Conservation (phyloP, 1,140 invertebrate genomes). For the Drosophila paulistorum region DNA sequence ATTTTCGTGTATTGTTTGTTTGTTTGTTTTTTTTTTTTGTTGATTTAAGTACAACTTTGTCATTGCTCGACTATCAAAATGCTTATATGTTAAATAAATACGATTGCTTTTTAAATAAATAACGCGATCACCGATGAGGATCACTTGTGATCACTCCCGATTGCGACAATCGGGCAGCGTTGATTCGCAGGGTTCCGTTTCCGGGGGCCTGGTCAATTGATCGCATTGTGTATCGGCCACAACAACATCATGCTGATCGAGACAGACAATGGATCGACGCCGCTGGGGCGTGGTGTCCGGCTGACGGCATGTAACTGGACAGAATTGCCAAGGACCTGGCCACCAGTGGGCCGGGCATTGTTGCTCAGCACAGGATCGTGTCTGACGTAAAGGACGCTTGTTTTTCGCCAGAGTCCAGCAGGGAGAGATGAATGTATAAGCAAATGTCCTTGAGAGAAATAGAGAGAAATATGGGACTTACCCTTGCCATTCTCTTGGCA, state of each 20-base stretch:
- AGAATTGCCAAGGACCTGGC: slow-evolving; percentile 92
- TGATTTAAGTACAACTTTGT: slow-evolving; percentile 19
- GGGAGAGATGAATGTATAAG: slow-evolving; percentile 45
- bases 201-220: slow-evolving; percentile 85
- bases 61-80: slow-evolving; percentile 18
- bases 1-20: not conserved
- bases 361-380: slow-evolving; percentile 87
- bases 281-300: slow-evolving; percentile 83
- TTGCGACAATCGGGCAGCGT: slow-evolving; percentile 85
- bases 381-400: slow-evolving; percentile 85
- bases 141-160: slow-evolving; percentile 29
- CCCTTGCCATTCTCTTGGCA: slow-evolving; percentile 87
- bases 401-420: slow-evolving; percentile 86
- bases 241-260: slow-evolving; percentile 87
- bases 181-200: slow-evolving; percentile 86
- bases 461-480: slow-evolving; percentile 26
- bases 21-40: slow-evolving; percentile 17
- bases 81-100: slow-evolving; percentile 53
- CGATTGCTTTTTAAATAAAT: not conserved
- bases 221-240: slow-evolving; percentile 88
- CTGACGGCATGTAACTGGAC: slow-evolving; percentile 87
- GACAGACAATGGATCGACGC: slow-evolving; percentile 89
- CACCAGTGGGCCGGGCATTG: slow-evolving; percentile 91
- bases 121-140: not conserved
- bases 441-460: no score